Base-by-base conservation (phyloP, 1,140 invertebrate species). In the Drosophila varians region DNA sequence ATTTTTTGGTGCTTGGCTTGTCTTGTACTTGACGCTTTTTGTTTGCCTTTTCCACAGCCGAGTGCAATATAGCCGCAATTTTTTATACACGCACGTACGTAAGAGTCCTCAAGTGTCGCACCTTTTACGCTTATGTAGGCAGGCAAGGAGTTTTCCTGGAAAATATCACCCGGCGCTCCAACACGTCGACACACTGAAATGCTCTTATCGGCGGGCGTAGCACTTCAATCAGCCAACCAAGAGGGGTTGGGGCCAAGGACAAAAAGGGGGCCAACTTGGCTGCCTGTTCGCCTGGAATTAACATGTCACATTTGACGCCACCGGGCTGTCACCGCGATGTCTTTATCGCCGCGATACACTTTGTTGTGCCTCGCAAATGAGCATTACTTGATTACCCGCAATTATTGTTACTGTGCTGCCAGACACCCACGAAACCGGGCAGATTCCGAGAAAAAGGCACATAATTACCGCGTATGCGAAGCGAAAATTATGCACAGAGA, bases 381-480 rank as follows among this genome's bases (percentile, higher is more conserved):
- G 77, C 82, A 87, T 87, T 87, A 87, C 83, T 87, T 87, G 82
- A 87, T 87, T 87, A 82, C 82, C 73, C 74, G 64, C 82, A 77
- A 80, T 82, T 77, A 79, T 49, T 74, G 70, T 77, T 86, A 77
- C 72, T 80, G 61, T 66, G 68, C 23, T 58, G 38, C 49, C 49
- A 56, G 48, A 68, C 38, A 60, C 58, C 47, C 42, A 31, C 53
- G 38, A 42, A 58, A 28, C n/a, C 36, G 47, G 4, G 18, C 31
- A 48, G 18, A 28, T 12, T 16, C n/a, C 14, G 16, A 42, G 43
- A 61, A 54, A 70, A 25, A 34, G 61, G 46, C 72, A 61, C 57
- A 61, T 86, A 87, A 87, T 87, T 87, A 74, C 73, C 74, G 77
- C 74, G 77, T 48, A 87, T 71, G 82, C 52, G 60, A 61, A 66